Base-by-base conservation (phyloP, 30 jellyfish, hydroid and myxozoan genomes). In the Sanderia malayensis region DNA sequence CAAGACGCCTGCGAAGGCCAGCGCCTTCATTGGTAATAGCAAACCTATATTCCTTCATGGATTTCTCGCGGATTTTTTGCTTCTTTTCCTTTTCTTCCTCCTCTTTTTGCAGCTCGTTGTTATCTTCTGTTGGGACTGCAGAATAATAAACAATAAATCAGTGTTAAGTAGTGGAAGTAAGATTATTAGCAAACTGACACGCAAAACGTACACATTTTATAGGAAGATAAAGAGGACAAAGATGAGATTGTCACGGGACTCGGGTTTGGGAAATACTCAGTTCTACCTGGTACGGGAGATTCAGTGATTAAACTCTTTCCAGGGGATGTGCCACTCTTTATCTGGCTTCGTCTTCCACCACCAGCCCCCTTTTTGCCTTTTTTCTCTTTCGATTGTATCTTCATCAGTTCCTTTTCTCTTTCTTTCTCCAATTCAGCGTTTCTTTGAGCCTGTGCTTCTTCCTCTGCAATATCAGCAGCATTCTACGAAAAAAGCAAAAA, bases 241-340 rank as follows among this genome's bases (percentile, higher is more conserved):
- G n/a, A n/a, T n/a, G n/a, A n/a, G n/a, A n/a, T n/a, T n/a, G n/a
- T n/a, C n/a, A n/a, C n/a, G n/a, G n/a, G n/a, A n/a, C n/a, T n/a
- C n/a, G n/a, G n/a, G n/a, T n/a, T n/a, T n/a, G n/a, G n/a, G n/a
- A n/a, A n/a, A n/a, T n/a, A n/a, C n/a, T n/a, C n/a, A n/a, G n/a
- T n/a, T n/a, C n/a, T 44, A 74, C 95, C 95, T 61, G 96, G 91
- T 46, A 81, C 65, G 18, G 96, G 92, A 10, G 86, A 41, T 6
- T 80, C 92, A 0, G 83, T 53, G 27, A 55, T 82, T 7, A 65
- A 25, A 53, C 34, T 67, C 31, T 78, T 78, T 21, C 82, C 89
- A 32, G 89, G 89, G 13, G 89, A 78, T 9, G 82, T 46, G 9
- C 87, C 81, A 57, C 86, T 58, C 60, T 72, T 81, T 18, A 81